phyloP scores from a whole-genome alignment of 2,113 vertebrate genomes.

The Progne subis region DNA sequence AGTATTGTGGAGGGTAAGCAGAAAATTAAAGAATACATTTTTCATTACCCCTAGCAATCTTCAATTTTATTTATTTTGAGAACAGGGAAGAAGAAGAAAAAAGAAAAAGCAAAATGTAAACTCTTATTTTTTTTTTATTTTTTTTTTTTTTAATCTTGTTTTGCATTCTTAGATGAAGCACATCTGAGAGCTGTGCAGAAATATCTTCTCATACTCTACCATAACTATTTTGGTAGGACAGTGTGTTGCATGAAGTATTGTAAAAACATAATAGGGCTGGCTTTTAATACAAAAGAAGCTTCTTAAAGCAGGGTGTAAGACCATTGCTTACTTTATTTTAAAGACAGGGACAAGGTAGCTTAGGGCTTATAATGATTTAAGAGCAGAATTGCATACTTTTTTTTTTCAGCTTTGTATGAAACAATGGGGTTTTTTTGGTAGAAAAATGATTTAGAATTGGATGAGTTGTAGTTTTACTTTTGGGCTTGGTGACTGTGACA shows the following conservation, averaged over 20 bases:
- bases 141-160: background rate
- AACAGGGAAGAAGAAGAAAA: fast-evolving
- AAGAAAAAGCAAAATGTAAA: background rate
- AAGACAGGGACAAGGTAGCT: background rate
- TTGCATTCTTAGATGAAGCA: background rate
- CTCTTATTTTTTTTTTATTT: background rate
- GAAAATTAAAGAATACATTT: slow-evolving; percentile 20
- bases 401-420: background rate
- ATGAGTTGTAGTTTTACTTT: background rate
- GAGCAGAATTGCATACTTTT: background rate
- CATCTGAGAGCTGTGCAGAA: background rate
- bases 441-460: background rate
- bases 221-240: background rate
- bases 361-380: background rate
- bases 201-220: background rate
- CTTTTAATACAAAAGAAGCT: background rate
- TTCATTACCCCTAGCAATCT: slow-evolving; percentile 18
- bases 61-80: background rate
- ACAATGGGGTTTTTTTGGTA: background rate
- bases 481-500: background rate
- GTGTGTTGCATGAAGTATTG: background rate
- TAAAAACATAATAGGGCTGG: background rate
- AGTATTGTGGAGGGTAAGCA: slow-evolving; percentile 38
- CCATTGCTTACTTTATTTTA: background rate
- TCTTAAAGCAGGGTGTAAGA: background rate